Evolutionary conservation across 2,888 invertebrate genomes (phyloP).

Genomic region (Clepsis dumicolana): DNA sequence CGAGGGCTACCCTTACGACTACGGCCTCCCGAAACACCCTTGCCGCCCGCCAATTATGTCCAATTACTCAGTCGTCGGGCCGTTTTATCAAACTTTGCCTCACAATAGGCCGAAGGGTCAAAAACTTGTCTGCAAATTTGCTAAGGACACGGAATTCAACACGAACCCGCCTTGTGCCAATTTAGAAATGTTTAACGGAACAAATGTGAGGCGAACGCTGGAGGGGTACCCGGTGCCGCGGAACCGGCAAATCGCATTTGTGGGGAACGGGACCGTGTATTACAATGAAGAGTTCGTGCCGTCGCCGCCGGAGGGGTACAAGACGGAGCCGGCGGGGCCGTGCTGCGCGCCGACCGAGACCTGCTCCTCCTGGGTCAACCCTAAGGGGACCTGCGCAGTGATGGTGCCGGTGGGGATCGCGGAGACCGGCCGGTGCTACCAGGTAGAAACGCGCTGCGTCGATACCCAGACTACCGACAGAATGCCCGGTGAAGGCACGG

Average conservation of each 20-base stretch:
- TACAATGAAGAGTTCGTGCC: conserved; percentile 87
- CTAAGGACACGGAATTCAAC: conserved; percentile 82
- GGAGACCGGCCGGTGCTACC: conserved; percentile 80
- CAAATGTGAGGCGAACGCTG: conserved; percentile 90
- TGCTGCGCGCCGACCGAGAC: conserved; percentile 77
- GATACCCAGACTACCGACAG: conserved; percentile 87
- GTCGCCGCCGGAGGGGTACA: conserved; percentile 90
- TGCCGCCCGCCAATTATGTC: conserved; percentile 78
- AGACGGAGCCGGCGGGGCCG: conserved; percentile 84
- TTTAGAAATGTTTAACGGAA: conserved; percentile 77
- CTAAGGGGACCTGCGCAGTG: conserved; percentile 83
- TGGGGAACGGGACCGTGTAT: conserved; percentile 79
- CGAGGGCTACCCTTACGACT: conserved; percentile 93
- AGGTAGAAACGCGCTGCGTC: conserved; percentile 87
- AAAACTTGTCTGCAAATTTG: conserved; percentile 80
- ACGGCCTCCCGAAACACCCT: conserved; percentile 89
- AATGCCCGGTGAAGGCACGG: conserved; percentile 73
- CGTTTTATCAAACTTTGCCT: conserved; percentile 92
- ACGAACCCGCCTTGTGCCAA: conserved; percentile 72
- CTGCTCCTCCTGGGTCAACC: conserved; percentile 78
- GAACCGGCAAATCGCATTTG: conserved; percentile 81
- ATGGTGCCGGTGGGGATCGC: conserved; percentile 80
- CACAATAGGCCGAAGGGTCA: conserved; percentile 89
- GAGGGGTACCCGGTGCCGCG: conserved; percentile 91
- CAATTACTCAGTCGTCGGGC: conserved; percentile 76